Conservation (phyloP, 2,113 vertebrate species). For the Coreoperca whiteheadi region DNA sequence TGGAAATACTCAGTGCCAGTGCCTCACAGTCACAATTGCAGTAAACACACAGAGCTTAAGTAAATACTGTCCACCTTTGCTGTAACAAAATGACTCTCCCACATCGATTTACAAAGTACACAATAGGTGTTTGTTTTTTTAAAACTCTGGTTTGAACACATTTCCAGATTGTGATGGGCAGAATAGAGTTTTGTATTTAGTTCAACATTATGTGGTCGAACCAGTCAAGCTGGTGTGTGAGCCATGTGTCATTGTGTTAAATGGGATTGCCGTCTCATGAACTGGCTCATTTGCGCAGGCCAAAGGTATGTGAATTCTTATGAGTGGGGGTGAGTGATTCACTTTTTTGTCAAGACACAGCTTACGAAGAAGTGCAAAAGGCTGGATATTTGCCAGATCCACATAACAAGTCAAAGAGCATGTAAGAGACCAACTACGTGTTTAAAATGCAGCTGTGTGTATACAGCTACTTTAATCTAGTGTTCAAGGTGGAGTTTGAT, state of each 20-base stretch:
- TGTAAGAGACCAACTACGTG: background rate
- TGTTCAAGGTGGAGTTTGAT: background rate
- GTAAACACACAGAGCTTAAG: background rate
- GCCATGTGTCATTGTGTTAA: background rate
- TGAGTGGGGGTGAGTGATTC: background rate
- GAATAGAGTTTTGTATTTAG: background rate
- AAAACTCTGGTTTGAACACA: background rate
- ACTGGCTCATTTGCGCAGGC: background rate
- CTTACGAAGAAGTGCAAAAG: background rate
- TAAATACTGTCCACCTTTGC: background rate
- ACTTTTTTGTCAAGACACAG: slow-evolving; percentile 32
- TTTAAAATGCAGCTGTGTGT: background rate
- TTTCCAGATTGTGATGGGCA: background rate
- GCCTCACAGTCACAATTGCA: background rate
- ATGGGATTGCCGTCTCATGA: background rate
- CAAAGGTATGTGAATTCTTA: slow-evolving; percentile 25
- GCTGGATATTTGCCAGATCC: background rate
- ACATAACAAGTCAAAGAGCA: background rate
- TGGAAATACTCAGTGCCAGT: background rate
- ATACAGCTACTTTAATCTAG: background rate
- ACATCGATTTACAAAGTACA: background rate
- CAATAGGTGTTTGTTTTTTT: background rate
- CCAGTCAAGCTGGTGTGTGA: slow-evolving; percentile 41
- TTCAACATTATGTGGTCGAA: slow-evolving; percentile 40
- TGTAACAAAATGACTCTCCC: background rate